Evolutionary conservation across 2,888 invertebrate species (phyloP).

Genomic region (Clanis bilineata): DNA sequence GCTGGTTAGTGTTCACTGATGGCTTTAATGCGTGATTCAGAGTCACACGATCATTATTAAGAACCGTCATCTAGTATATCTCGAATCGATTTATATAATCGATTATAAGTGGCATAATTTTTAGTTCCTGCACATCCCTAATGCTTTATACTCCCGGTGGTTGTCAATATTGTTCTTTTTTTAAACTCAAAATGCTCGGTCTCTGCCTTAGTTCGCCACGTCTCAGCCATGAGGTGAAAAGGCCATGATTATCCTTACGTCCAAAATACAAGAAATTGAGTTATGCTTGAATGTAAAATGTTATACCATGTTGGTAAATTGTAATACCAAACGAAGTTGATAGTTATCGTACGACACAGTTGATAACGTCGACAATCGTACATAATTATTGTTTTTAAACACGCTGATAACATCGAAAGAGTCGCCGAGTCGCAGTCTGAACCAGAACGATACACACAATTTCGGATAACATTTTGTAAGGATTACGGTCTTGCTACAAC

Average conservation of each 20-base stretch:
- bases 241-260: neutral
- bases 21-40: conserved; percentile 29
- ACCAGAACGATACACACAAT: conserved; percentile 6
- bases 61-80: conserved; percentile 20
- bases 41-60: conserved; percentile 35
- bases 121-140: neutral
- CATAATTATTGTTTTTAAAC: neutral
- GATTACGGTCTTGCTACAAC: conserved; percentile 12
- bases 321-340: conserved; percentile 4
- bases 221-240: neutral
- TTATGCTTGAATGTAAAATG: neutral
- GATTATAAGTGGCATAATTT: neutral
- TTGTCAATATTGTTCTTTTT: neutral
- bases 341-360: neutral
- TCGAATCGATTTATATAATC: no score
- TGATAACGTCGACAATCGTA: conserved; percentile 9
- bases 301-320: conserved; percentile 5
- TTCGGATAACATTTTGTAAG: conserved; percentile 19
- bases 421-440: neutral
- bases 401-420: neutral
- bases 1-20: conserved; percentile 62
- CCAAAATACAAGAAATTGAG: neutral
- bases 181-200: neutral
- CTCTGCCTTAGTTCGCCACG: no score
- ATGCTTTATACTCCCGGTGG: neutral